phyloP scores from a whole-genome alignment of 2,797 vertebrate species.

The Pseudochirops cupreus region DNA sequence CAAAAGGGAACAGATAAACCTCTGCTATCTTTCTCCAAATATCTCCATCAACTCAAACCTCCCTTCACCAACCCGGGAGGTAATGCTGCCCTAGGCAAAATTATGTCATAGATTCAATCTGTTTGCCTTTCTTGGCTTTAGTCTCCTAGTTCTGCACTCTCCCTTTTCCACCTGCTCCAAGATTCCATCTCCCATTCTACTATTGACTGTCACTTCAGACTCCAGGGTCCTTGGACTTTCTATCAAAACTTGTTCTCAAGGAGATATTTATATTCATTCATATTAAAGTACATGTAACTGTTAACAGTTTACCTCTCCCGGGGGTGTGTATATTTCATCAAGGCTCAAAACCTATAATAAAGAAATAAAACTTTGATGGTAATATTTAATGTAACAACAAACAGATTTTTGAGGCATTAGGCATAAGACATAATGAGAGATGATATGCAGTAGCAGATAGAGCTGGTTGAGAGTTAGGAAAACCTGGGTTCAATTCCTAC shows the following conservation, averaged over 20 bases:
- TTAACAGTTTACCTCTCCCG: neutral
- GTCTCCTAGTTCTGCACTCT: neutral
- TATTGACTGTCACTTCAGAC: neutral
- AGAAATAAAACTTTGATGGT: neutral
- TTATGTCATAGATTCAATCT: neutral
- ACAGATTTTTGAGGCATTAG: neutral
- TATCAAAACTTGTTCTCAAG: conserved; percentile 13
- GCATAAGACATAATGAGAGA: neutral
- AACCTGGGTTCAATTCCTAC: neutral
- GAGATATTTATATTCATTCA: conserved; percentile 27
- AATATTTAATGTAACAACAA: neutral
- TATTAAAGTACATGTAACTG: neutral
- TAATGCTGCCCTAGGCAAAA: neutral
- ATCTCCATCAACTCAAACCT: neutral
- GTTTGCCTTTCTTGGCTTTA: neutral
- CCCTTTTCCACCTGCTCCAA: neutral
- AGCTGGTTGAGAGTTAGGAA: neutral
- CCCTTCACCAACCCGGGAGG: neutral
- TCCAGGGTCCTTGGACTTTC: neutral
- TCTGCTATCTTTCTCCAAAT: neutral
- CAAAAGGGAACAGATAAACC: neutral
- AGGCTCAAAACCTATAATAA: neutral
- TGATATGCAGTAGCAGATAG: neutral
- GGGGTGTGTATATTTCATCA: neutral
- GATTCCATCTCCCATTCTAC: neutral